Evolutionary conservation across 2,113 vertebrate species (phyloP), one percentile per base, ranked within the genome.

Genomic region (Eulemur rufifrons): DNA sequence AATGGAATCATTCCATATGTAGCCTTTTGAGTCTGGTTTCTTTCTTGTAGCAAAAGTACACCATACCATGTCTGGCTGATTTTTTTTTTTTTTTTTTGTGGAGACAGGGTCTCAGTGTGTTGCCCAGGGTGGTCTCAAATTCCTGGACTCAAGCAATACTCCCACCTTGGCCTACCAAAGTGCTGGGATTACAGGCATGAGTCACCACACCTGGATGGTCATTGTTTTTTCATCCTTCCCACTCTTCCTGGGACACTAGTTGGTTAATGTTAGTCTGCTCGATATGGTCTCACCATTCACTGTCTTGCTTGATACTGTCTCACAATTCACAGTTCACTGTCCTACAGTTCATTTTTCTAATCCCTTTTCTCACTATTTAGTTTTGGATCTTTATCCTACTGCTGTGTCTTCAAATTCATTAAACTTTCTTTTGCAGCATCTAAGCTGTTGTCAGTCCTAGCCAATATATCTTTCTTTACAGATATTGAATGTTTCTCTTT

Each of bases 401-500:
- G 20, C 42, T 74, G 0, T 89, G 34, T 89, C 68, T 78, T 93
- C 14, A 59, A 39, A n/a, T 89, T 89, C 54, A n/a, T 71, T 86
- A 66, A 92, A 50, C 34, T 73, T 85, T 50, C n/a, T 80, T 96
- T 95, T 88, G 32, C 23, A 73, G 12, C 29, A 74, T 68, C 27
- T 86, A 50, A 81, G 66, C 21, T 86, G 18, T 18, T 78, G 2
- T 86, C 63, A 54, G 54, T 39, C 29, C 21, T 68, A 82, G 5
- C 39, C 42, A 86, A 8, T 77, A 25, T 32, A 25, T 82, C 20
- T 86, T 93, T 80, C 34, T 52, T 92, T 78, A 85, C 6, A 81
- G 52, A 21, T 73, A 81, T 12, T 85, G 47, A 81, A 74, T 81
- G 71, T 94, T 92, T 94, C 86, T 47, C 29, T 92, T 39, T 80